These are phyloP conservation scores for Pyralis farinalis DNA, from an alignment of 2,888 invertebrate genomes.

Conservation along the genomic window DNA sequence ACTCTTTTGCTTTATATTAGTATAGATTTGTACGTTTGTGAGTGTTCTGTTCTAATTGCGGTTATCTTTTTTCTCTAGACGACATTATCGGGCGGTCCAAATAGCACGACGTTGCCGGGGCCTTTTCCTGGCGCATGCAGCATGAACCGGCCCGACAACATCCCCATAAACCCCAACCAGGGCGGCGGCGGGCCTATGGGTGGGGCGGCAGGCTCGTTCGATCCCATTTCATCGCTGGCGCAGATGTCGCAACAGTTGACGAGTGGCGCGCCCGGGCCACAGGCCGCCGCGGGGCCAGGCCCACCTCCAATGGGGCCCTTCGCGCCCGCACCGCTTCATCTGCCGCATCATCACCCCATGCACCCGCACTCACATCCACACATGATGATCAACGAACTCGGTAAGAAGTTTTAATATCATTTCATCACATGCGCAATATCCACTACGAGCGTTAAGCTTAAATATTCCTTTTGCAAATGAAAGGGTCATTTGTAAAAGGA, in stretches of 20 bases:
- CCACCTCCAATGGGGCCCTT: conserved; percentile 66
- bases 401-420: no score
- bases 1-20: no score
- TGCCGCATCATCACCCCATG: conserved; percentile 73
- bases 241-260: conserved; percentile 97
- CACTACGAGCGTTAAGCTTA: no score
- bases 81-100: conserved; percentile 70
- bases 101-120: conserved; percentile 71
- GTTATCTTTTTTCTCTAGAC: conserved; percentile 38
- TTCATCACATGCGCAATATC: no score
- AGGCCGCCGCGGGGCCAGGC: conserved; percentile 54
- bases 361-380: conserved; percentile 73
- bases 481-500: no score
- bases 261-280: conserved; percentile 81
- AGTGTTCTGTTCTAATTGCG: no score
- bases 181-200: conserved; percentile 81
- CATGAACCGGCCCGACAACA: conserved; percentile 71
- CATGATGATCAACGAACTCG: conserved; percentile 78
- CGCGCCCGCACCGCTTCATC: conserved; percentile 63
- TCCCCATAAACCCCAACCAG: conserved; percentile 73
- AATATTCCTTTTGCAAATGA: no score
- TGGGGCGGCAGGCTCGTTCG: conserved; percentile 84
- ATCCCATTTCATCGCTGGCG: conserved; percentile 95
- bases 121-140: conserved; percentile 77
- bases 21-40: no score